Base-by-base conservation (phyloP, 2,113 vertebrate species). In the Sitta europaea region DNA sequence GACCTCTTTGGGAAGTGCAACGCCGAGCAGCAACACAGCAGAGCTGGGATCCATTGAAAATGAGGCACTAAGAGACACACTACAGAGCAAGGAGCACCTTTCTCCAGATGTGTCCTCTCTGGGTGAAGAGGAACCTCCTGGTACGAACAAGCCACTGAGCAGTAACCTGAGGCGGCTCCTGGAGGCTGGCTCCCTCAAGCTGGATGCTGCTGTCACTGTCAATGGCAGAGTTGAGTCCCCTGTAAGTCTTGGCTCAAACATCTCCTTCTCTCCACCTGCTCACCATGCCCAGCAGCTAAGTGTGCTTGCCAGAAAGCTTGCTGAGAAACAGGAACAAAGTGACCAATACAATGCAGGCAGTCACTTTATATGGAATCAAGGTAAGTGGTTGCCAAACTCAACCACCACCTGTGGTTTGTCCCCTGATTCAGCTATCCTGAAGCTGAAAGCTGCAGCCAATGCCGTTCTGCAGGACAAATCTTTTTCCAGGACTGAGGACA, bases 211-310 rank as follows among this genome's bases (percentile, higher is more conserved):
- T 33, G 98, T 98, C 67, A 93, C 98, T 20, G 97, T 98, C 79
- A 98, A 98, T 94, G 98, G 98, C 96, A 95, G 97, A 94, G 98
- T 98, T 5, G 98, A 98, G 25, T 99, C 99, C 33, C 98, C 99
- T 0, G 98, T 99, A 38, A 98, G 97, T 74, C 92, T 98, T 23
- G 98, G 98, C n/a, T 97, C 99, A 21, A 98, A 96, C 51, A 93
- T 99, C 79, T 98, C 99, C 84, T 98, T 99, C 74, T 99, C 99
- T 90, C 98, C 99, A 1, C 98, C 99, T 70, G 98, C 99, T 87
- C 99, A 99, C 94, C 99, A 99, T 47, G 99, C 99, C 93, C 99
- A 99, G 87, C 99, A 99, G 97, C 97, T 99, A 96, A 99, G 99
- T 85, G 99, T 99, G 92, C 99, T 99, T 94, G 99, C 99, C 92